phyloP scores from a whole-genome alignment of 2,113 vertebrate genomes.

The Willisornis vidua region DNA sequence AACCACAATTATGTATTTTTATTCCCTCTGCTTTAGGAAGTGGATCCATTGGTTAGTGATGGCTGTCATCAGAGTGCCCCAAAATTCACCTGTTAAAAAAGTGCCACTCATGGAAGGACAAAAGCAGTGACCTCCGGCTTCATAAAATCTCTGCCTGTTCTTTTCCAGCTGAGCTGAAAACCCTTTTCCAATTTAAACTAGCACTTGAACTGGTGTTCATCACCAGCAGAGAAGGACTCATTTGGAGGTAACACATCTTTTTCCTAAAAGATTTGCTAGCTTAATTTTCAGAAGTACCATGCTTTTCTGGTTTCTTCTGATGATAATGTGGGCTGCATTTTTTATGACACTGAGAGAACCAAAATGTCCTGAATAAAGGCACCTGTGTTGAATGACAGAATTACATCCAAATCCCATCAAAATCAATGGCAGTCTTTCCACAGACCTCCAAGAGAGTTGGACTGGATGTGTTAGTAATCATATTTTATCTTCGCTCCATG shows the following conservation, averaged over 20 bases:
- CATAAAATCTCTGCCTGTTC: background rate
- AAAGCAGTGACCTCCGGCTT: background rate
- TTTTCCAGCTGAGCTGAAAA: constrained; percentile 18
- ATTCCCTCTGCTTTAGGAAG: background rate
- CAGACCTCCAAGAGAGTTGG: background rate
- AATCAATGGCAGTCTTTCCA: constrained; percentile 5
- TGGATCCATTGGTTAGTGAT: background rate
- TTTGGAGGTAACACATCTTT: background rate
- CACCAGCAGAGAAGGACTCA: background rate
- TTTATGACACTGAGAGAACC: background rate
- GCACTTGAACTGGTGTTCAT: background rate
- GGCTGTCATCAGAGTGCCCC: background rate
- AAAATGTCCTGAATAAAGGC: background rate
- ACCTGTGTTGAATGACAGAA: background rate
- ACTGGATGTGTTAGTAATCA: background rate
- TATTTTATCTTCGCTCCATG: background rate
- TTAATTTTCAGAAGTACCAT: background rate
- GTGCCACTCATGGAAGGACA: background rate
- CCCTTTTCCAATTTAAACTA: background rate
- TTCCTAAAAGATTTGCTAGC: background rate
- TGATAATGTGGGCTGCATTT: background rate
- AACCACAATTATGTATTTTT: background rate
- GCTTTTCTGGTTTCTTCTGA: background rate
- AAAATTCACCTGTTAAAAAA: background rate
- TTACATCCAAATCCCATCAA: background rate